Base-by-base conservation (phyloP, 2,113 vertebrate species). In the Pseudolaguvia tuberculata region DNA sequence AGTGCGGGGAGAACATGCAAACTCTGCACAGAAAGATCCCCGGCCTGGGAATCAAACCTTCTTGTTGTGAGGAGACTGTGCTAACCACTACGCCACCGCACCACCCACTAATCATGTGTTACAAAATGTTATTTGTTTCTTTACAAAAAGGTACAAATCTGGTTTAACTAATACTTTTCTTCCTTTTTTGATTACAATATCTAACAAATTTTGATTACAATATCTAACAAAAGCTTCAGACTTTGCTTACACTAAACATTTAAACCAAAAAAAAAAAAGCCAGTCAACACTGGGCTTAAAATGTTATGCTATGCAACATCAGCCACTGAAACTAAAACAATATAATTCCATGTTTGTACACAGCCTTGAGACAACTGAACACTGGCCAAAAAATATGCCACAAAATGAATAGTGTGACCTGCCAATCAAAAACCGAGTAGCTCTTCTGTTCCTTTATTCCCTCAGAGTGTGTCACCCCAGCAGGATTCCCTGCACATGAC, bases 371-470 rank as follows among this genome's bases (percentile, higher is more conserved):
- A 62, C 39, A 61, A 59, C 53, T 31, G 35, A 66, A 66, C 45
- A 21, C 31, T 58, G 31, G 59, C 59, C 77, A 76, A n/a, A 29
- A 75, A 72, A 20, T 12, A 67, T 50, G 25, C 63, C 4, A 17
- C 63, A 67, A 45, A 50, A 47, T n/a, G 42, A 67, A 3, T 20
- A 57, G 9, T 67, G 47, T 67, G 56, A 42, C 21, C 63, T 73
- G 69, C 69, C 73, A 76, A 42, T 82, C 73, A 66, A n/a, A 73
- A 55, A 55, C 39, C 20, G 15, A 67, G 25, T 72, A 51, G n/a
- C 52, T 18, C 47, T 59, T 74, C 51, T 66, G 66, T 57, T 74
- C 72, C 53, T 77, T 31, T 18, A 65, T 70, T 65, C 21, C 50
- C 27, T 48, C 61, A 11, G 73, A 45, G 73, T 67, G 68, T 66